These are phyloP conservation scores for Rosalia funebris DNA, from an alignment of 2,888 invertebrate species.

Conservation along the genomic window DNA sequence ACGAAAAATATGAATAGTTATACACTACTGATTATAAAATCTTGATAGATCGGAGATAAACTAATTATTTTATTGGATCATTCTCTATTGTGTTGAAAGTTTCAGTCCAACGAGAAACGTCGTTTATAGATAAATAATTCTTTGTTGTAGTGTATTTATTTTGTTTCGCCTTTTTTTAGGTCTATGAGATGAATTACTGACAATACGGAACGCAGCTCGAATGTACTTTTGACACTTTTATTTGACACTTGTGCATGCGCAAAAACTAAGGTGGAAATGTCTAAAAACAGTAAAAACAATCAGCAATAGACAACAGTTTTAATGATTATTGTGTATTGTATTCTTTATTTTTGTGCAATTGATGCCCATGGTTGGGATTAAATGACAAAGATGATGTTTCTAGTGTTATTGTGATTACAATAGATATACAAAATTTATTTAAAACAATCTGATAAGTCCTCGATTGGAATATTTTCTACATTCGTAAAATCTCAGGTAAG, in stretches of 20 bases:
- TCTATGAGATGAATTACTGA: too few relatives aligned
- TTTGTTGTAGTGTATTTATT: too few relatives aligned
- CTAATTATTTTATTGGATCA: too few relatives aligned
- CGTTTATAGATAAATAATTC: too few relatives aligned
- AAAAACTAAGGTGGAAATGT: slow-evolving; percentile 14
- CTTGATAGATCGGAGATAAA: too few relatives aligned
- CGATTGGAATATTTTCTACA: too few relatives aligned
- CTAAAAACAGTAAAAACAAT: slow-evolving; percentile 8
- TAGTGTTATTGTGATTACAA: slow-evolving; percentile 13
- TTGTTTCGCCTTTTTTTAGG: too few relatives aligned
- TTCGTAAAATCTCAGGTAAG: slow-evolving; percentile 24
- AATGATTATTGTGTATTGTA: neutral
- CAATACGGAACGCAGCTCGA: neutral
- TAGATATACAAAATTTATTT: neutral
- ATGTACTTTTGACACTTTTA: neutral
- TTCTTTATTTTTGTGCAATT: slow-evolving; percentile 13
- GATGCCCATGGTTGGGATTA: slow-evolving; percentile 22
- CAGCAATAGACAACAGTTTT: neutral
- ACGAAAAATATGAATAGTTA: too few relatives aligned
- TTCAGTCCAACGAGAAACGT: too few relatives aligned
- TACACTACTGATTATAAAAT: too few relatives aligned
- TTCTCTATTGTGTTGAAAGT: too few relatives aligned
- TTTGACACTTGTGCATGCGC: slow-evolving; percentile 15
- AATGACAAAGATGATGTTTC: slow-evolving; percentile 19
- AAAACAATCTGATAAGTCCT: too few relatives aligned